These are phyloP conservation scores for Oligia latruncula DNA, from an alignment of 2,888 invertebrate species.

Conservation along the genomic window DNA sequence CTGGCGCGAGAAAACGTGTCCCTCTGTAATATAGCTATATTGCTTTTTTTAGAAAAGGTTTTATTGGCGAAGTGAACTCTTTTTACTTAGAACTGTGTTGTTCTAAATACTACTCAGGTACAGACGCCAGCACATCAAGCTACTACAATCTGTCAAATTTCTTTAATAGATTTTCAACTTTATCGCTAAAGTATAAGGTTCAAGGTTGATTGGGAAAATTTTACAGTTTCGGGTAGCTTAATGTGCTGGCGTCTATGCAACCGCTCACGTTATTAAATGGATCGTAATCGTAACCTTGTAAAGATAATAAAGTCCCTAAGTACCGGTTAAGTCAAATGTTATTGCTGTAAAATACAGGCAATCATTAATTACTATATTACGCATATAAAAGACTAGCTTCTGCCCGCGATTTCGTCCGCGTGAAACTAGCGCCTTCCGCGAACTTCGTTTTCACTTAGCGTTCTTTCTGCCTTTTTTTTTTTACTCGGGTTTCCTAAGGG, in stretches of 20 bases:
- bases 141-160: too few relatives aligned
- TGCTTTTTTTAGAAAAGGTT: slow-evolving; percentile 34
- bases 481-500: background rate
- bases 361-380: background rate
- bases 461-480: background rate
- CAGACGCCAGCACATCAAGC: too few relatives aligned
- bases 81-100: background rate
- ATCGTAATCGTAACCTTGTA: background rate
- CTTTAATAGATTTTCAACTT: too few relatives aligned
- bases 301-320: background rate
- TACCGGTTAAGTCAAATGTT: background rate
- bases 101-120: too few relatives aligned
- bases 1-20: slow-evolving; percentile 42
- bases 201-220: too few relatives aligned
- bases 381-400: background rate
- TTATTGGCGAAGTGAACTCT: background rate
- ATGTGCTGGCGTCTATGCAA: too few relatives aligned
- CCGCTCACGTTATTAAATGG: background rate
- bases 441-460: background rate
- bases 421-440: background rate
- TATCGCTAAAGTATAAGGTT: too few relatives aligned
- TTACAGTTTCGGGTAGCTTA: too few relatives aligned
- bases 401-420: background rate
- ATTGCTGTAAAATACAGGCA: slow-evolving; percentile 4
- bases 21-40: slow-evolving; percentile 29